These are phyloP conservation scores for Neoarius graeffei DNA, from an alignment of 2,113 vertebrate species.

Conservation along the genomic window DNA sequence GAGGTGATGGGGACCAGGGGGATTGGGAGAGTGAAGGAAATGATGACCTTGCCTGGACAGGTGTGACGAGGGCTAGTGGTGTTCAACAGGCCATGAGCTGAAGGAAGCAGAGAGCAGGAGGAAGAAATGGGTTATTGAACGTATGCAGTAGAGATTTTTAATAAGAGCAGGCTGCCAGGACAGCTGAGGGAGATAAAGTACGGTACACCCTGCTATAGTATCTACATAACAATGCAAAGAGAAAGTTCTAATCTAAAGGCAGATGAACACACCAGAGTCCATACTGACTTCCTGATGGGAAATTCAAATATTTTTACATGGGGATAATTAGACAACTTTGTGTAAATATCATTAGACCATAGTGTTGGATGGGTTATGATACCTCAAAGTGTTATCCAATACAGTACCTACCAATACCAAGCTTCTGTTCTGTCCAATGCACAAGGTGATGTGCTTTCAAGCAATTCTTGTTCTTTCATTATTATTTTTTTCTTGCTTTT, in stretches of 20 bases:
- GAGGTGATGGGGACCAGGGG: not conserved
- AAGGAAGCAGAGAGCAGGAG: constrained; percentile 37
- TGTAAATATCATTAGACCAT: not conserved
- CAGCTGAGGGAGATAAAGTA: constrained; percentile 10
- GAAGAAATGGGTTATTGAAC: constrained; percentile 45
- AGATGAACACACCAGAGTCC: not conserved
- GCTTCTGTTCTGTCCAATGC: not conserved
- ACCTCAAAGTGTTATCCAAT: not conserved
- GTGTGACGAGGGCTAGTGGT: constrained; percentile 44
- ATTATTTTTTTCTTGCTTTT: not conserved
- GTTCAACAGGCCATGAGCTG: constrained; percentile 58
- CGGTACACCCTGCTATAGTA: constrained; percentile 40
- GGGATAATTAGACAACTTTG: not conserved
- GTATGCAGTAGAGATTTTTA: constrained; percentile 40
- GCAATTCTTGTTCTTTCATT: not conserved
- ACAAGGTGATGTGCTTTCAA: not conserved
- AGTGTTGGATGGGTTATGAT: not conserved
- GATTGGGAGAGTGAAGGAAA: constrained; percentile 11
- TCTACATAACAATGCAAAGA: constrained; percentile 4
- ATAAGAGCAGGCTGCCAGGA: constrained; percentile 35
- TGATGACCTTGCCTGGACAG: constrained; percentile 44
- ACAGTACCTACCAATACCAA: not conserved
- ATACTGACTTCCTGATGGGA: not conserved
- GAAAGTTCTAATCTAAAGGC: not conserved
- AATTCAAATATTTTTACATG: not conserved